Evolutionary conservation across 2,113 vertebrate species (phyloP).

Genomic region (Pteropus alecto): DNA sequence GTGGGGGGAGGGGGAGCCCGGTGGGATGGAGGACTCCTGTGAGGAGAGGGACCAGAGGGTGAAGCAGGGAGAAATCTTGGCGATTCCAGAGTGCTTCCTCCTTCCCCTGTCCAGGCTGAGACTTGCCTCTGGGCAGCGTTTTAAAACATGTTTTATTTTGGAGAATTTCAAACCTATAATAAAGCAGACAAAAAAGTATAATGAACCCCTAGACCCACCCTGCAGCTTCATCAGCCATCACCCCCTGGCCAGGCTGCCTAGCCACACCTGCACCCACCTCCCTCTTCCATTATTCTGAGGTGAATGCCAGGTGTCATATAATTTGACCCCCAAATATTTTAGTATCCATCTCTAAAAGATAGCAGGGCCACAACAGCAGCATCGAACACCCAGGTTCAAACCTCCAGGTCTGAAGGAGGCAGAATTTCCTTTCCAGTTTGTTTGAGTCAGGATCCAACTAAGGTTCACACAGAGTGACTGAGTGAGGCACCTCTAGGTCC

Average conservation of each 20-base stretch:
- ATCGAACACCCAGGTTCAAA: not conserved
- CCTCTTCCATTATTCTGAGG: not conserved
- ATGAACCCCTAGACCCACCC: not conserved
- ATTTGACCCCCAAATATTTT: not conserved
- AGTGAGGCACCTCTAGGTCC: not conserved
- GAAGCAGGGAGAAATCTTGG: too few relatives aligned
- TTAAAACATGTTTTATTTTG: not conserved
- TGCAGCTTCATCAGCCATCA: accelerated
- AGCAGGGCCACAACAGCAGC: not conserved
- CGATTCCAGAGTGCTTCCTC: accelerated
- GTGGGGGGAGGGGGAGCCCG: too few relatives aligned
- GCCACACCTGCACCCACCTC: accelerated
- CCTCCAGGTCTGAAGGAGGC: not conserved
- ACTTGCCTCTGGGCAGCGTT: not conserved
- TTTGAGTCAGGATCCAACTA: not conserved
- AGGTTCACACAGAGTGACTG: not conserved
- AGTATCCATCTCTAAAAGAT: not conserved
- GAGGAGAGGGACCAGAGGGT: not conserved
- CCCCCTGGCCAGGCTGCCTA: not conserved
- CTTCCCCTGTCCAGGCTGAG: not conserved
- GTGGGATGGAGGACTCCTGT: not conserved
- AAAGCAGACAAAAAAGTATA: not conserved
- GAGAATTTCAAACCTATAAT: not conserved
- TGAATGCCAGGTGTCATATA: not conserved
- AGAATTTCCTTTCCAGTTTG: not conserved